Evolutionary conservation across 2,888 invertebrate species (phyloP), one percentile per base, ranked within the genome.

Genomic region (Diadegma fenestrale): DNA sequence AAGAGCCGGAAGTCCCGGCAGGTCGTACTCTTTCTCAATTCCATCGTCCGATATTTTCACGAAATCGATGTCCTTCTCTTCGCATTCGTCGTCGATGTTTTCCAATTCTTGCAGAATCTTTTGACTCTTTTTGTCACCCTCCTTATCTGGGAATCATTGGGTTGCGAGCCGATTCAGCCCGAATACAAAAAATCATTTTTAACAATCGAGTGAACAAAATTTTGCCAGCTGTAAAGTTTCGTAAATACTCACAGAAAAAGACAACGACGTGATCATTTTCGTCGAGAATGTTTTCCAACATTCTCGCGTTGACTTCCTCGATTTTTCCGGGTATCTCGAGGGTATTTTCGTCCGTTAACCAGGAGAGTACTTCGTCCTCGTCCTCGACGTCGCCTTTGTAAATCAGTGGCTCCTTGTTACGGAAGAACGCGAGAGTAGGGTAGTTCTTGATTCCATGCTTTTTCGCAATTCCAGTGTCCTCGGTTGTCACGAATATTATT

Each of bases 1-100:
- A 80, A 98, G 95, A 30, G 98, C 96, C 87, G 98, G 98, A 80
- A 98, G 94, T 17, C 96, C 95, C 26, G 97, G 95, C 26, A 98
- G 95, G 93, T 98, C 98, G 92, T 98, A 98, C 94, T 98, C 98
- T 91, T 97, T 97, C 86, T 97, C 97, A 81, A 98, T 96, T 66
- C 97, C 97, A 41, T 97, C 97, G 91, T 98, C 98, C 10, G 98
- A 98, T 87, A 98, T 98, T 94, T 98, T 98, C 0, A 98, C 97
- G 92, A 98, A 98, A 93, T 98, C 97, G 88, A 98, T 98, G 89
- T 98, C 97, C 93, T 98, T 97, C 91, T 98, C 97, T 94, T 98
- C 98, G 92, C 98, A 98, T 92, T 98, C 98, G 90, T 98, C 98
- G 91, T 98, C 98, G 89, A 98, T 98, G 91, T 98, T 98, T 93